Percentiles rank a stretch among this genome's conserved stretches.
Evolutionary conservation across 2,113 vertebrate species (phyloP).

Genomic region (Abramis brama): DNA sequence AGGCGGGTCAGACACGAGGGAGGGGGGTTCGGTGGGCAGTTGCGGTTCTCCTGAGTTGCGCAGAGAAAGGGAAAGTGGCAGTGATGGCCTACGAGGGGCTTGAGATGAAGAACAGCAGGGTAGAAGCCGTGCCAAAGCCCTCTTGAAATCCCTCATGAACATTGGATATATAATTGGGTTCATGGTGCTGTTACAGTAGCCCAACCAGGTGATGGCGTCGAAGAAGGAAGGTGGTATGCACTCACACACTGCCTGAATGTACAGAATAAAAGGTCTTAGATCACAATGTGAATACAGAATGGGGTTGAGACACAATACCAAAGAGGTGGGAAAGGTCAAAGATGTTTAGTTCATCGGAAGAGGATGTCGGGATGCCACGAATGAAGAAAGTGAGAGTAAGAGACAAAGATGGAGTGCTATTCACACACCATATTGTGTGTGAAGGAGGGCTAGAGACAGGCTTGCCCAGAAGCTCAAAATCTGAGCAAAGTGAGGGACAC

Average conservation of each 20-base stretch:
- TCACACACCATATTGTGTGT: slow-evolving; percentile 78
- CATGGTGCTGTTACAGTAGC: slow-evolving; percentile 98
- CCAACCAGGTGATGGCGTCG: slow-evolving; percentile 93
- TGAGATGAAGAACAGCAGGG: slow-evolving; percentile 79
- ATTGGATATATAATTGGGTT: slow-evolving; percentile 98
- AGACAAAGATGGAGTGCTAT: slow-evolving; percentile 42
- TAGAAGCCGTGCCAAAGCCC: slow-evolving; percentile 86
- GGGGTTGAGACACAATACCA: neutral
- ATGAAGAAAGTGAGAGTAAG: slow-evolving; percentile 36
- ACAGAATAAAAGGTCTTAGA: slow-evolving; percentile 29
- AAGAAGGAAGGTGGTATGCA: slow-evolving; percentile 85
- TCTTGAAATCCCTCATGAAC: slow-evolving; percentile 97
- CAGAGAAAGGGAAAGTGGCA: slow-evolving; percentile 85
- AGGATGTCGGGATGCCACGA: slow-evolving; percentile 22
- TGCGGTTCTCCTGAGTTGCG: slow-evolving; percentile 87
- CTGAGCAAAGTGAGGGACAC: slow-evolving; percentile 71
- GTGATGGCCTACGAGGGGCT: slow-evolving; percentile 74
- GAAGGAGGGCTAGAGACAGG: slow-evolving; percentile 63
- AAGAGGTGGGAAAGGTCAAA: slow-evolving; percentile 47
- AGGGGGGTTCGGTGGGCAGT: slow-evolving; percentile 75
- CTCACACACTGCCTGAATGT: slow-evolving; percentile 83
- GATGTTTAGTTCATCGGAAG: slow-evolving; percentile 28
- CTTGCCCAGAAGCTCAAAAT: slow-evolving; percentile 56
- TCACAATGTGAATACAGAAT: slow-evolving; percentile 26
- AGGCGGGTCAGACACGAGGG: slow-evolving; percentile 69